Base-by-base conservation (phyloP, 2,888 invertebrate genomes). In the Lasioglossum pauxillum region DNA sequence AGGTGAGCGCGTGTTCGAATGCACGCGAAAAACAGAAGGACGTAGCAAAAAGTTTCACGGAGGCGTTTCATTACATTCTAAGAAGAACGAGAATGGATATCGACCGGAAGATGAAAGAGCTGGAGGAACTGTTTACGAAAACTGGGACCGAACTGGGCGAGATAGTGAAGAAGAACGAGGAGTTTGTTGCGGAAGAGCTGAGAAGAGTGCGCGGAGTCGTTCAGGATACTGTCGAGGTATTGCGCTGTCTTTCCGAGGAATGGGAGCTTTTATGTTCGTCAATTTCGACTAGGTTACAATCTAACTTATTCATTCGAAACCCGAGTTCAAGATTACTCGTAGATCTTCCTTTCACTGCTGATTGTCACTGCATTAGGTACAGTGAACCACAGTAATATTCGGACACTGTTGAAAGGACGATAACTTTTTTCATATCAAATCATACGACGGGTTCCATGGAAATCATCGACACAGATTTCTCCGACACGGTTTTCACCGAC, bases 101-200 rank as follows among this genome's bases (percentile, higher is more conserved):
- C 23, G 91, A 91, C 38, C 27, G 77, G 31, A 87, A 84, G 67
- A 83, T 79, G 41, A 72, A 83, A 38, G 85, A 88, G 27, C 57
- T 90, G n/a, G 46, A 73, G 12, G 79, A 86, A 23, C 7, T 87
- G 60, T 90, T 90, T 44, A 53, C 71, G 41, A 84, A 74, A 69
- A 86, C 85, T 10, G 64, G 80, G 1, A 64, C 79, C 16, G 85
- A 90, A 35, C 27, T 91, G 35, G 67, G 74, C 72, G 79, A 85
- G 0, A 74, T 80, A 60, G 75, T 90, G 76, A 84, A 80, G 69
- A 78, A 31, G 23, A 90, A 90, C 81, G 72, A 86, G 44, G 27
- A 75, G 35, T 84, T 89, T 38, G 64, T 88, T 41, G 23, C 27
- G n/a, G 60, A 64, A 31, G 83, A 90, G 46, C 73, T 89, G 19